Percentiles rank a stretch among this genome's conserved stretches.
Conservation (phyloP, 2,888 invertebrate species). For the Nipponacmea schrenckii region DNA sequence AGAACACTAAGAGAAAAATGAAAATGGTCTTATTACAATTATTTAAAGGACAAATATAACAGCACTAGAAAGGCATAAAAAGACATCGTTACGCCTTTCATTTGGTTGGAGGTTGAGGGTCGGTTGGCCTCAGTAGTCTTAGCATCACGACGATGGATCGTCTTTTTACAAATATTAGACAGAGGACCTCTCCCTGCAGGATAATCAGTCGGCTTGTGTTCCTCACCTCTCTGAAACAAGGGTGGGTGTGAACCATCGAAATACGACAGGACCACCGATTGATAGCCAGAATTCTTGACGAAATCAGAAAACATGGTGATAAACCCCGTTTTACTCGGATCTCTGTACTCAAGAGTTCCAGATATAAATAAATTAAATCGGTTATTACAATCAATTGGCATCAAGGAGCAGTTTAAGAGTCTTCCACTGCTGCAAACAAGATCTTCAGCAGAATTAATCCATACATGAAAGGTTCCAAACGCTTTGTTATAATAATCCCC, state of each 20-base stretch:
- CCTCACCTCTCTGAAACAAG: not conserved
- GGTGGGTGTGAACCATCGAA: not conserved
- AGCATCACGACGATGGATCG: not conserved
- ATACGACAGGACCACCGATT: not conserved
- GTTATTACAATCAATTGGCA: not conserved
- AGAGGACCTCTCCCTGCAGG: not conserved
- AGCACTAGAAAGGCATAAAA: no score
- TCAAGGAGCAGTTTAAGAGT: not conserved
- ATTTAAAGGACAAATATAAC: no score
- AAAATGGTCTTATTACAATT: no score
- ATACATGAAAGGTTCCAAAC: slow-evolving; percentile 14
- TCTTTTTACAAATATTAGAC: not conserved
- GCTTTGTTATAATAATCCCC: slow-evolving; percentile 15
- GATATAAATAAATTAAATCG: not conserved
- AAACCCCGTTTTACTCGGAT: not conserved
- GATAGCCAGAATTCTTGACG: not conserved
- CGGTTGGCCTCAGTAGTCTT: no score
- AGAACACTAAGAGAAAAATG: no score
- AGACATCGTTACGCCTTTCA: no score
- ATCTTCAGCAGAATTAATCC: not conserved
- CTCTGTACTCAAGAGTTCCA: not conserved
- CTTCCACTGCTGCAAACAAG: not conserved
- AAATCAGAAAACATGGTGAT: not conserved
- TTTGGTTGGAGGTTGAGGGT: no score
- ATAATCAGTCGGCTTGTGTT: not conserved